phyloP scores from a whole-genome alignment of 2,797 vertebrate genomes.

The Acrocephalus scirpaceus region DNA sequence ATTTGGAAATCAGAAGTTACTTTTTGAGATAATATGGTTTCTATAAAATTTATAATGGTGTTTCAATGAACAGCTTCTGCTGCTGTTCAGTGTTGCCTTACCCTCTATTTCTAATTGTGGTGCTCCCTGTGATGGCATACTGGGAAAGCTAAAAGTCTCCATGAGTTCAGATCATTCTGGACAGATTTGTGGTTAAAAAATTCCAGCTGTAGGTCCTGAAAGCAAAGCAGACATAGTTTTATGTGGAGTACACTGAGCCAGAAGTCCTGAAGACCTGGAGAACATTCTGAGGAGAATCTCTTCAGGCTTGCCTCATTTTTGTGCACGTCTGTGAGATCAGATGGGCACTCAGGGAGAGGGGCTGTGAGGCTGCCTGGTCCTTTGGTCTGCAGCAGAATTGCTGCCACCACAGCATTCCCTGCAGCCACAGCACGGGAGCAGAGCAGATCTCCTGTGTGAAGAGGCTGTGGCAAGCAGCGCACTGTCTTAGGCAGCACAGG shows the following conservation, averaged over 20 bases:
- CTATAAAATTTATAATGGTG: background rate
- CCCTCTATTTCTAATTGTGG: background rate
- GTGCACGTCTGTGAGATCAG: background rate
- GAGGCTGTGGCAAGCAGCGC: background rate
- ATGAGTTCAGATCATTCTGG: background rate
- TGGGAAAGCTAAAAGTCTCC: background rate
- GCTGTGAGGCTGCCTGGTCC: background rate
- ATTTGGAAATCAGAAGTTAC: conserved; percentile 14
- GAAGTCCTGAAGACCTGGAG: background rate
- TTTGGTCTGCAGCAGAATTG: background rate
- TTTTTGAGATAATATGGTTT: background rate
- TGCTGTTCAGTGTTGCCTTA: background rate
- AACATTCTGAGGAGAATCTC: background rate
- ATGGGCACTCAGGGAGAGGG: rapidly evolving
- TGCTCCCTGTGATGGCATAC: background rate
- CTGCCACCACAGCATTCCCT: background rate
- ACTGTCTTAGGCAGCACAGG: background rate
- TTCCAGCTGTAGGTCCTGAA: background rate
- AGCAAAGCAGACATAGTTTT: background rate
- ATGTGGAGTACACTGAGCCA: background rate
- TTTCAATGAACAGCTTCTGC: background rate
- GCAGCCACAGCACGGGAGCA: background rate
- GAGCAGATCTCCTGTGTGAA: background rate
- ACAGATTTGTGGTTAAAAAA: background rate
- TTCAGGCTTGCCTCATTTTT: background rate